A percentile compares a stretch with the other conserved stretches of the same genome.
These are phyloP conservation scores for Bhutanitis thaidina DNA, from an alignment of 2,888 invertebrate species.

Conservation along the genomic window DNA sequence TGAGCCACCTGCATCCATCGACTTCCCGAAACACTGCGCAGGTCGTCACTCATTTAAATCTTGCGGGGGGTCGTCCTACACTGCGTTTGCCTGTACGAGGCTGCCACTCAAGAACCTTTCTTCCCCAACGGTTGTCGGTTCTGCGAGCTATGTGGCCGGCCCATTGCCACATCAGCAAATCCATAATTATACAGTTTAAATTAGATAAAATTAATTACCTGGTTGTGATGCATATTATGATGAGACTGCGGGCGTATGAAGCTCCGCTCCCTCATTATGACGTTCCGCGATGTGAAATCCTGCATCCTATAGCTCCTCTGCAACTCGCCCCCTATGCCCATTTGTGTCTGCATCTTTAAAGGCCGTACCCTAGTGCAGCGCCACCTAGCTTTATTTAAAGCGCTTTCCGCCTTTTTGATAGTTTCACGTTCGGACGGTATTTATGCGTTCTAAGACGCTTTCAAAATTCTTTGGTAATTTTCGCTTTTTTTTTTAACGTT, in stretches of 20 bases:
- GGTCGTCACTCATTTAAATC: no score
- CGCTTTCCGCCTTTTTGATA: slow-evolving; percentile 20
- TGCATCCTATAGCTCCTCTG: slow-evolving; percentile 76
- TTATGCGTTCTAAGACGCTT: slow-evolving; percentile 15
- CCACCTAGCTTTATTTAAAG: slow-evolving; percentile 6
- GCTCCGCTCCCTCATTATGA: slow-evolving; percentile 85
- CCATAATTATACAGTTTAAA: no score
- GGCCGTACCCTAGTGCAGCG: neutral
- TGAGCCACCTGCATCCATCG: no score
- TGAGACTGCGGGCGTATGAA: slow-evolving; percentile 83
- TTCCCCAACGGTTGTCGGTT: no score
- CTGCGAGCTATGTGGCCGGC: no score
- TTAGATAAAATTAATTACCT: no score
- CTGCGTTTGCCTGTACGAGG: no score
- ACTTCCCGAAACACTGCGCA: no score
- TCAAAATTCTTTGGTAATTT: slow-evolving; percentile 48
- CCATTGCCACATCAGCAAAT: no score
- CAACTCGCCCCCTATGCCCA: slow-evolving; percentile 65
- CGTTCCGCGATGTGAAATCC: slow-evolving; percentile 77
- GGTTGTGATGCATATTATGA: slow-evolving; percentile 78
- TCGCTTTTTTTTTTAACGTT: slow-evolving; percentile 40
- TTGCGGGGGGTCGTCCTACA: no score
- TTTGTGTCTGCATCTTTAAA: slow-evolving; percentile 67
- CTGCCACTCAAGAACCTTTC: no score
- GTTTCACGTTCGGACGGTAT: slow-evolving; percentile 27